Conservation (phyloP, 2,888 invertebrate species). For the Hirtodrosophila histrioides region DNA sequence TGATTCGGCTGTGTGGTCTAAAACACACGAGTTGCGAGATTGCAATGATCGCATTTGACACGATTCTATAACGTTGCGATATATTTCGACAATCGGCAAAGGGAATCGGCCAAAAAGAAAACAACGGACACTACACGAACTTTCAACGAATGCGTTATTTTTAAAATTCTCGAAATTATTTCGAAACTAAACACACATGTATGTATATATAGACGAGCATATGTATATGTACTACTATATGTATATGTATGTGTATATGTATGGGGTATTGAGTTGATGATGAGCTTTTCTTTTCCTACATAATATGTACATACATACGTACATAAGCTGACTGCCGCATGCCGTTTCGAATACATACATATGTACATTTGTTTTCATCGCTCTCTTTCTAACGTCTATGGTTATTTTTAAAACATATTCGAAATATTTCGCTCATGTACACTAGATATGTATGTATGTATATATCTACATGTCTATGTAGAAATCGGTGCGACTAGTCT, state of each 20-base stretch:
- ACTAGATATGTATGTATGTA: constrained; percentile 1
- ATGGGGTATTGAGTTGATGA: constrained; percentile 40
- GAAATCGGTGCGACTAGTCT: constrained; percentile 28
- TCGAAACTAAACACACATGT: constrained; percentile 64
- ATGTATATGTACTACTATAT: constrained; percentile 18
- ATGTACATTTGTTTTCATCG: constrained; percentile 33
- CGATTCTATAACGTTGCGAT: constrained; percentile 57
- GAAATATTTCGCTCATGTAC: constrained; percentile 69
- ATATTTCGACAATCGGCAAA: constrained; percentile 67
- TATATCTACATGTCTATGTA: constrained; percentile 22
- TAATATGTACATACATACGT: constrained; percentile 20
- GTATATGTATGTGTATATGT: constrained; percentile 23
- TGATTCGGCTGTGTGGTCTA: constrained; percentile 59
- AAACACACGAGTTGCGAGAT: constrained; percentile 83
- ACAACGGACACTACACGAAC: constrained; percentile 68
- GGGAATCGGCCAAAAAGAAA: constrained; percentile 45
- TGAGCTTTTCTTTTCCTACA: constrained; percentile 63
- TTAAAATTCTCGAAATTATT: constrained; percentile 81
- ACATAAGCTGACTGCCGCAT: constrained; percentile 45
- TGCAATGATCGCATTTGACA: constrained; percentile 82
- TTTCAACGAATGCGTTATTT: constrained; percentile 79
- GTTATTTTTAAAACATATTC: constrained; percentile 77
- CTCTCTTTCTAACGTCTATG: constrained; percentile 61
- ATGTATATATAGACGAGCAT: constrained; percentile 18
- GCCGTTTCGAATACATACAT: constrained; percentile 49